Evolutionary conservation across 2,888 invertebrate genomes (phyloP).

Genomic region (Lithophane leautieri): DNA sequence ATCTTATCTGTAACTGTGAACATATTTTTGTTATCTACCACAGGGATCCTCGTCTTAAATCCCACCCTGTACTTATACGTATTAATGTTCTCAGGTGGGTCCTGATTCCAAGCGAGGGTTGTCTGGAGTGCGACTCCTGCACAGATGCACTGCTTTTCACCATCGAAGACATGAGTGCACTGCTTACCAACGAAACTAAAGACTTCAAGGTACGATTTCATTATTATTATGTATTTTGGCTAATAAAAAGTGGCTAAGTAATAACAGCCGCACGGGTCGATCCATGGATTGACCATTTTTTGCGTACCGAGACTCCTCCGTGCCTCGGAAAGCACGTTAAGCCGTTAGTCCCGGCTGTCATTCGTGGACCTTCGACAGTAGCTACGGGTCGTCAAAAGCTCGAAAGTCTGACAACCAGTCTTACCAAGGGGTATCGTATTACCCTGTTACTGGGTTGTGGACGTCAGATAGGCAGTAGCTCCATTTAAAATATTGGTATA

Average conservation of each 20-base stretch:
- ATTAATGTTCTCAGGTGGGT: slow-evolving; percentile 93
- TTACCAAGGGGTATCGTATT: too few species aligned
- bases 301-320: too few species aligned
- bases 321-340: too few species aligned
- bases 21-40: not conserved
- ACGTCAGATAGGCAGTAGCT: too few species aligned
- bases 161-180: slow-evolving; percentile 93
- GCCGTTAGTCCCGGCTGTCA: too few species aligned
- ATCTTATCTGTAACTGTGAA: not conserved
- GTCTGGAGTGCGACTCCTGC: slow-evolving; percentile 97
- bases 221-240: not conserved
- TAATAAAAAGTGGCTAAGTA: not conserved
- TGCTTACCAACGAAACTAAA: slow-evolving; percentile 93
- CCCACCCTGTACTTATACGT: not conserved
- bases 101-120: slow-evolving; percentile 95
- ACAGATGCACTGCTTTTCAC: slow-evolving; percentile 97
- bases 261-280: too few species aligned
- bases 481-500: too few species aligned
- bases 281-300: too few species aligned
- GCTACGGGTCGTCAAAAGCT: too few species aligned
- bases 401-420: too few species aligned
- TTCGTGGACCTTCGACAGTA: too few species aligned
- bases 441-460: too few species aligned
- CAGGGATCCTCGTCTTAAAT: not conserved
- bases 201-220: slow-evolving; percentile 92